These are phyloP conservation scores for Siniperca undulata DNA, from an alignment of 2,797 vertebrate genomes.

Conservation along the genomic window DNA sequence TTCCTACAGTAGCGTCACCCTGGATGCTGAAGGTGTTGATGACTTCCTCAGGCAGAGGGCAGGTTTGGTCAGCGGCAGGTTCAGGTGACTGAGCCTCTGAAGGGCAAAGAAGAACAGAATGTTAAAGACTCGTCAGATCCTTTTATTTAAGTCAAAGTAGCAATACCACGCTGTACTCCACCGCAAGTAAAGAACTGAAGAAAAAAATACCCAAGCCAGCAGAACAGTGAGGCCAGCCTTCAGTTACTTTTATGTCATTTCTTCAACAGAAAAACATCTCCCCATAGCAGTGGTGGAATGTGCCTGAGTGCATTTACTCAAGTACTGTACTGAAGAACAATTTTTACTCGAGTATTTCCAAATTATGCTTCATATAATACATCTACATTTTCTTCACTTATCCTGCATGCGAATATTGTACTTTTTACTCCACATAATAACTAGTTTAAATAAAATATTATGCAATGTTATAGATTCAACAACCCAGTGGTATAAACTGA, in stretches of 20 bases:
- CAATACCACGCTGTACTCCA: neutral
- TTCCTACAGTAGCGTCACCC: constrained; percentile 74
- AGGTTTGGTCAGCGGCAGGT: constrained; percentile 43
- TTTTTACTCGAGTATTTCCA: neutral
- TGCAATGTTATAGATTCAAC: neutral
- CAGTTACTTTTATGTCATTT: neutral
- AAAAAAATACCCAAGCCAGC: neutral
- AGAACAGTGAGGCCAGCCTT: neutral
- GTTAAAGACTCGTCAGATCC: neutral
- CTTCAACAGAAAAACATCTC: neutral
- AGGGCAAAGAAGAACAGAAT: constrained; percentile 17
- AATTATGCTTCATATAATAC: neutral
- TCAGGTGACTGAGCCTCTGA: constrained; percentile 57
- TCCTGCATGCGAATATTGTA: neutral
- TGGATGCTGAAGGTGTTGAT: constrained; percentile 76
- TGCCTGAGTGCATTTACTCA: neutral
- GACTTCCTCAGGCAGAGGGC: constrained; percentile 80
- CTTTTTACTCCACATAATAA: neutral
- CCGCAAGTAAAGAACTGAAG: neutral
- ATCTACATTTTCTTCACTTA: neutral
- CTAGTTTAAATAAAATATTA: neutral
- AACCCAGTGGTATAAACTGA: neutral
- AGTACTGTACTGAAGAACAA: neutral
- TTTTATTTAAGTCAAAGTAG: neutral
- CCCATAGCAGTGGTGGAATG: neutral